A percentile compares a stretch with the other conserved stretches of the same genome.
These are phyloP conservation scores for Mycetomoellerius zeteki DNA, from an alignment of 1,140 invertebrate genomes.

Conservation along the genomic window DNA sequence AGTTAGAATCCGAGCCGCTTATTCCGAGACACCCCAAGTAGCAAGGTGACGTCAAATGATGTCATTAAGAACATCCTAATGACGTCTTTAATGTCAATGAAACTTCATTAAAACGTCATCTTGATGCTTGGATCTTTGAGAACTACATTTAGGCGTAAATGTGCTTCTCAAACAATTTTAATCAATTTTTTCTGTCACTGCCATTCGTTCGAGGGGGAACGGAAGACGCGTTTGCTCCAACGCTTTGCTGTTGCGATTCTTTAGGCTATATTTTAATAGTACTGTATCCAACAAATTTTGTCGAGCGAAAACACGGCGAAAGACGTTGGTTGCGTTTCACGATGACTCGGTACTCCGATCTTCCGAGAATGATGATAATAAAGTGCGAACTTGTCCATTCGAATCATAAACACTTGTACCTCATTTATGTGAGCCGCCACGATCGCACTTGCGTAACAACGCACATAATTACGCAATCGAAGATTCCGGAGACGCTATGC, in stretches of 20 bases:
- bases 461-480: neutral
- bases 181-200: conserved; percentile 66
- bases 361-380: conserved; percentile 28
- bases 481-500: neutral
- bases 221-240: neutral
- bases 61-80: too few species aligned
- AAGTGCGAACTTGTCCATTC: conserved; percentile 15
- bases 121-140: too few species aligned
- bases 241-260: conserved; percentile 3
- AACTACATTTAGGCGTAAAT: conserved; percentile 27
- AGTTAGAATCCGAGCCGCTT: conserved; percentile 58
- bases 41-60: too few species aligned
- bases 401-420: conserved; percentile 25
- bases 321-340: neutral
- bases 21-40: conserved; percentile 10
- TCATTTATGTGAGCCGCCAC: neutral
- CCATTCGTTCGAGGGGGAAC: conserved; percentile 59
- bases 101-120: too few species aligned
- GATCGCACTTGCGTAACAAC: neutral
- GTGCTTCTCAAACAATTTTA: conserved; percentile 36
- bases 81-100: too few species aligned
- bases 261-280: conserved; percentile 13
- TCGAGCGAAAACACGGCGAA: neutral
- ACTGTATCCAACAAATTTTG: neutral
- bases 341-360: neutral